Evolutionary conservation across 2,888 invertebrate species (phyloP), one percentile per base, ranked within the genome.

Genomic region (Altica lythri): DNA sequence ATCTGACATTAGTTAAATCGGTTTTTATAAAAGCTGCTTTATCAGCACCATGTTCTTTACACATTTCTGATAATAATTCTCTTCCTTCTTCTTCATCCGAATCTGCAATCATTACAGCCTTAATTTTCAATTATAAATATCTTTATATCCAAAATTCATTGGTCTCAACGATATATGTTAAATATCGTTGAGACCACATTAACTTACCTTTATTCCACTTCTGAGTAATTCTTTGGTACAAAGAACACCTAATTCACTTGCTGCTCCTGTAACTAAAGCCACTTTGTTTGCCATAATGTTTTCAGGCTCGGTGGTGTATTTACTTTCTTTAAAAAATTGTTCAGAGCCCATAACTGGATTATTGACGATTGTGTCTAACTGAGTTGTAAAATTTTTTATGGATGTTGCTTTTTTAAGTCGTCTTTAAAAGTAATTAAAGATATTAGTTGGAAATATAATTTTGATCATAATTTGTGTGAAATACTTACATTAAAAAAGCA

Each of bases 1-100:
- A 85, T 12, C 83, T 81, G 68, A 85, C 84, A 70, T 86, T 86
- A 0, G 86, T 86, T 58, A 86, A 86, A 69, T 88, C 86, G 63
- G 86, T 85, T 53, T 82, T 83, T 63, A 85, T 85, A 68, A 86
- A 88, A 53, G 86, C 75, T 2, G 85, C 83, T 55, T 82, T 83
- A 68, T 84, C 83, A 61, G 84, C 80, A 30, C 87, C 86, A 67
- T 83, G 84, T 66, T 84, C 82, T 16, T 79, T 77, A 10, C 82
- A 80, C 17, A 87, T 74, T 53, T 82, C 81, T 53, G 83, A 82
- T 1, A 81, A 79, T 22, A 86, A 78, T 67, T 83, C 81, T 63
- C 85, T 84, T 9, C 86, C 87, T 45, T 56, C 60, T 18, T 58
- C 52, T 30, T 63, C 62, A 42, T 70, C 57, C 1, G 58, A 52